These are phyloP conservation scores for Phasia obesa DNA, from an alignment of 2,888 invertebrate genomes.

Conservation along the genomic window DNA sequence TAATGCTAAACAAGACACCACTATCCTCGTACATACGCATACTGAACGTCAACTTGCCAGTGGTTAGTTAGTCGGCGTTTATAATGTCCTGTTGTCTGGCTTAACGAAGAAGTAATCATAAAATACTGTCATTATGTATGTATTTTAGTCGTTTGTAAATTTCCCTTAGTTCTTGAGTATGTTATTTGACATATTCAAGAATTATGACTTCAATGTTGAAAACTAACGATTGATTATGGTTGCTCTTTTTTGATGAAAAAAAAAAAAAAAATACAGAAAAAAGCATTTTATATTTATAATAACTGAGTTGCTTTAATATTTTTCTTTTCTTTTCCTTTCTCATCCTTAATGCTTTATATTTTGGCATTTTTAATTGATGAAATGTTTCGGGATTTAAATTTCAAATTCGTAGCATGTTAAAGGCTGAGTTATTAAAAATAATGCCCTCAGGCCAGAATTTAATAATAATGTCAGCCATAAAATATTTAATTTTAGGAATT, in stretches of 20 bases:
- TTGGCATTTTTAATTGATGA: conserved; percentile 39
- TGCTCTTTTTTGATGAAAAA: not conserved
- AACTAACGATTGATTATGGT: conserved; percentile 65
- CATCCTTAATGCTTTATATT: not conserved
- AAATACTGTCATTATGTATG: conserved; percentile 50
- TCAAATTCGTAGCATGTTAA: not conserved
- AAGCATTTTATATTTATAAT: conserved; percentile 50
- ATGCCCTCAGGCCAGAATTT: not conserved
- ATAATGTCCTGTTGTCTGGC: conserved; percentile 18
- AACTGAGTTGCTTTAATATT: conserved; percentile 49
- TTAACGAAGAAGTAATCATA: conserved; percentile 56
- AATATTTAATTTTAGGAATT: not conserved
- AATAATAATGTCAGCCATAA: too few relatives aligned
- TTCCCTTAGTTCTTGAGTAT: conserved; percentile 50
- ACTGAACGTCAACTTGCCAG: not conserved
- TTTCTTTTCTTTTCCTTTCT: not conserved
- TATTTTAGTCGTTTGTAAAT: conserved; percentile 35
- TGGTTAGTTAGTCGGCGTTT: not conserved
- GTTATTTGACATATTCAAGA: conserved; percentile 64
- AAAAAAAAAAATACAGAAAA: too few relatives aligned
- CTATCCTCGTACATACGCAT: too few relatives aligned
- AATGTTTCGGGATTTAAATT: conserved; percentile 17
- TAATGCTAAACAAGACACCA: conserved; percentile 15
- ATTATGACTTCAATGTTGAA: conserved; percentile 65
- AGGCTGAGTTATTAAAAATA: conserved; percentile 5